phyloP scores from a whole-genome alignment of 2,888 invertebrate genomes.

The Drosophila sordidula region DNA sequence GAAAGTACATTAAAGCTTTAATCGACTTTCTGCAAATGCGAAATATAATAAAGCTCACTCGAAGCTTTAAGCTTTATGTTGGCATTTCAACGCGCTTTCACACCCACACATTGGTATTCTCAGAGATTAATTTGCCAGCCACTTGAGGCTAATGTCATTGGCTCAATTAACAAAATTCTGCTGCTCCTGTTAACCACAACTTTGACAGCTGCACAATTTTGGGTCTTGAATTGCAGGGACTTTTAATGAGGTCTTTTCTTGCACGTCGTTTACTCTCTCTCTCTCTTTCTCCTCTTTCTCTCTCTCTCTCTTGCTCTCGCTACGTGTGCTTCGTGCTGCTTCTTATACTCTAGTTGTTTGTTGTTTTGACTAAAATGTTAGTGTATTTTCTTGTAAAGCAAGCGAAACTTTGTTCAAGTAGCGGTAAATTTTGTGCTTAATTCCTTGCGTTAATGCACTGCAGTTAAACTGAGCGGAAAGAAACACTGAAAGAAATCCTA shows the following conservation, averaged over 20 bases:
- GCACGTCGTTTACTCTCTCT: constrained; percentile 34
- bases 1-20: too few species aligned
- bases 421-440: constrained; percentile 46
- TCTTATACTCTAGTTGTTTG: constrained; percentile 47
- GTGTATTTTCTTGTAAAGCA: constrained; percentile 53
- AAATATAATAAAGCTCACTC: too few species aligned
- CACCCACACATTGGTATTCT: too few species aligned
- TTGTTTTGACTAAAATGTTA: constrained; percentile 57
- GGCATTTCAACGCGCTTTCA: too few species aligned
- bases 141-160: constrained; percentile 28
- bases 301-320: constrained; percentile 5
- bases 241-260: constrained; percentile 68
- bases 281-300: background rate
- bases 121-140: background rate
- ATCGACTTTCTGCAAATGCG: too few species aligned
- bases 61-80: too few species aligned
- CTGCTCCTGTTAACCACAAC: constrained; percentile 11
- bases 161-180: background rate
- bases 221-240: constrained; percentile 45
- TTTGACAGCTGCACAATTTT: constrained; percentile 45
- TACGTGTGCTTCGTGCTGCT: constrained; percentile 19
- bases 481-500: constrained; percentile 13
- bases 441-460: constrained; percentile 40
- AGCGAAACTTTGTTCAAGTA: constrained; percentile 58
- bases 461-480: constrained; percentile 22